These are phyloP conservation scores for Carassius auratus DNA, from an alignment of 2,113 vertebrate species.

Conservation along the genomic window DNA sequence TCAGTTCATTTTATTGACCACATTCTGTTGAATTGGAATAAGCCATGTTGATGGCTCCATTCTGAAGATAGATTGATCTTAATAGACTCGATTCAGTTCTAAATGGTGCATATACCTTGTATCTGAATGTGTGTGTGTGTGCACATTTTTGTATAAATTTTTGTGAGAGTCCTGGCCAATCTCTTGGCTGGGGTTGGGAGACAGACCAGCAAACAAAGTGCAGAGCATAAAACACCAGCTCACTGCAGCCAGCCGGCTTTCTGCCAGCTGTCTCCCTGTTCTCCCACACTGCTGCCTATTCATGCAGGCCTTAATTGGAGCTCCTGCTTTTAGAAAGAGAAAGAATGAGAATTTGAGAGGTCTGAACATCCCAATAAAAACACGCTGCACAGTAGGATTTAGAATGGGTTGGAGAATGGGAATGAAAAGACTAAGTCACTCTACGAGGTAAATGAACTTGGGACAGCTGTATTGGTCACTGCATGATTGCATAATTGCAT, in stretches of 20 bases:
- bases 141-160: neutral
- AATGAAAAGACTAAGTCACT: neutral
- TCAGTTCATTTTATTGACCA: neutral
- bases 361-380: conserved; percentile 14
- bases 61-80: too few relatives aligned
- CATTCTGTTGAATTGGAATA: neutral
- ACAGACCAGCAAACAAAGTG: conserved; percentile 50
- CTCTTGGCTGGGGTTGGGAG: conserved; percentile 16
- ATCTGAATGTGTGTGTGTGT: neutral
- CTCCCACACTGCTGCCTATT: conserved; percentile 22
- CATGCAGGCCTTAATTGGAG: conserved; percentile 49
- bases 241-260: conserved; percentile 12
- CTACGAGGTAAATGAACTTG: neutral
- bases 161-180: conserved; percentile 16
- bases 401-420: neutral
- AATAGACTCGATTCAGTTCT: neutral
- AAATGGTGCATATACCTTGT: neutral
- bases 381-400: neutral
- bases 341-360: neutral
- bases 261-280: conserved; percentile 12
- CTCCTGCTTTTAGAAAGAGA: conserved; percentile 23
- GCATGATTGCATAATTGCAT: neutral
- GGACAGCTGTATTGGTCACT: neutral
- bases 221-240: conserved; percentile 23
- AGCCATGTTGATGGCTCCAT: too few relatives aligned